Evolutionary conservation across 2,888 invertebrate species (phyloP), one percentile per base, ranked within the genome.

Genomic region (Chouioia cunea): DNA sequence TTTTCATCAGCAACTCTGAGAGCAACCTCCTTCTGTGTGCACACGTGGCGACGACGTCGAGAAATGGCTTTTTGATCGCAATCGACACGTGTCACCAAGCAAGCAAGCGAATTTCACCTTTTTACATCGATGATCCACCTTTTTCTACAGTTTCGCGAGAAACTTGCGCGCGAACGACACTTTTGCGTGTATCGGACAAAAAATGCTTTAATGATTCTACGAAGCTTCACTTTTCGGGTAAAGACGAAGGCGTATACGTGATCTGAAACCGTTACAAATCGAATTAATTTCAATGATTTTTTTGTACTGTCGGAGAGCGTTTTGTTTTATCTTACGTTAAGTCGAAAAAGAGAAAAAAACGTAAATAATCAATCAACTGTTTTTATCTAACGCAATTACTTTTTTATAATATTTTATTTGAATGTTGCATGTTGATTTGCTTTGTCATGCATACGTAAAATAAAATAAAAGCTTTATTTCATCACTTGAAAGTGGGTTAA

Each of bases 11-110:
- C 2, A 6, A 23, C 27, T 36, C 68, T 60, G 60, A 67, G 54
- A 46, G 47, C 14, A 22, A 57, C 44, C 36, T 36, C 36, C 36
- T 36, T 36, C 36, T 36, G 36, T n/a, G n/a, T n/a, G n/a, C 6
- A 36, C 36, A 12, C 36, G 36, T 36, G 36, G 3, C 27, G 27
- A 48, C 27, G 23, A 22, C 23, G 16, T 14, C 10, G 46, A 50
- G 36, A 46, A 64, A 70, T 69, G 44, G 58, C 63, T 70, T 64
- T 64, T 64, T 59, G 69, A 64, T 70, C 50, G 68, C 68, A 62
- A 68, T 68, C 64, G 56, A 50, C 57, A 63, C 69, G 69, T 44
- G 69, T 57, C 50, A 23, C 20, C 43, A 1, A 27, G 6, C 43
- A 36, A 36, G n/a, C n/a, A n/a, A n/a, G n/a, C 36, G 36, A 36